These are phyloP conservation scores for Huso huso DNA, from an alignment of 2,797 vertebrate species.

Conservation along the genomic window DNA sequence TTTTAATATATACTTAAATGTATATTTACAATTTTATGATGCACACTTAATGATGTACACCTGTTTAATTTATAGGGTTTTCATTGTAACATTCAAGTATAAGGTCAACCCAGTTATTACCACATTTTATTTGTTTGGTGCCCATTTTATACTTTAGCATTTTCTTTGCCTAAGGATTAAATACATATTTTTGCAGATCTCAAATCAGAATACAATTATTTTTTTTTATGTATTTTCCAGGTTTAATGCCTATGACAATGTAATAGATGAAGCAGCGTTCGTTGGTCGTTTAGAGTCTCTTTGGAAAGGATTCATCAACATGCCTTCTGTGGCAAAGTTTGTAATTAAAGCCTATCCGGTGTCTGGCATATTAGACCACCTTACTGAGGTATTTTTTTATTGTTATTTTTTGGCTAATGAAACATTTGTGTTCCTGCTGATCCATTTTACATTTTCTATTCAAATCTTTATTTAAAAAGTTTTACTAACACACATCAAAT, in stretches of 20 bases:
- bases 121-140: too few species aligned
- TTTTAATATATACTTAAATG: too few species aligned
- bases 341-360: conserved; percentile 90
- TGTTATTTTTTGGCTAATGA: background rate
- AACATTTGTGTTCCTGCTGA: background rate
- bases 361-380: conserved; percentile 82
- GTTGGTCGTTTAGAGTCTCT: conserved; percentile 74
- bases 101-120: too few species aligned
- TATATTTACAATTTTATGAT: too few species aligned
- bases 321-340: conserved; percentile 93
- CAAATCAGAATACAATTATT: conserved; percentile 1
- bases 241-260: conserved; percentile 62
- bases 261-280: conserved; percentile 81
- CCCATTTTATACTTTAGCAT: background rate
- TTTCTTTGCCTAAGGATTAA: too few species aligned
- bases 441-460: background rate
- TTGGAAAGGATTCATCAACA: conserved; percentile 93
- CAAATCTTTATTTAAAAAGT: background rate
- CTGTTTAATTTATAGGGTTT: too few species aligned
- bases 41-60: too few species aligned
- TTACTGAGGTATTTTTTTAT: conserved; percentile 73
- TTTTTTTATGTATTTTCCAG: conserved; percentile 45
- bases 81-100: too few species aligned
- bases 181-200: too few species aligned
- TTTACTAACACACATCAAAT: background rate